Percentiles rank a stretch among this genome's conserved stretches.
Evolutionary conservation across 2,888 invertebrate species (phyloP).

Genomic region (Monoplex corrugatus): DNA sequence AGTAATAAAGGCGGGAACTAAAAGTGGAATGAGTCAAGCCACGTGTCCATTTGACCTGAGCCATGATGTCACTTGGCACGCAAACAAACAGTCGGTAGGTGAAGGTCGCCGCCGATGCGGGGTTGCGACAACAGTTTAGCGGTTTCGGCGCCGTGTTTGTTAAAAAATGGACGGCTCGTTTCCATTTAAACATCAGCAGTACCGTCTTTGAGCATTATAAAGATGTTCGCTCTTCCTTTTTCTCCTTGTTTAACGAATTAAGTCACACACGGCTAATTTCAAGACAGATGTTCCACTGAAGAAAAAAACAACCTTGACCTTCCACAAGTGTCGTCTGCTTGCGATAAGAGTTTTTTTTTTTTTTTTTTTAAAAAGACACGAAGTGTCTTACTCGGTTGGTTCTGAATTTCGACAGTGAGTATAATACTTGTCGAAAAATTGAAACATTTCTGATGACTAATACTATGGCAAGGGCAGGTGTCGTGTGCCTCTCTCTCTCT

Average conservation of each 20-base stretch:
- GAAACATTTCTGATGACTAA: no score
- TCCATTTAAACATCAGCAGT: no score
- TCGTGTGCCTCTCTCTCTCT: no score
- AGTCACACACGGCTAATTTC: not conserved
- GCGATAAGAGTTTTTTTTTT: no score
- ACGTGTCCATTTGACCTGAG: constrained; percentile 38
- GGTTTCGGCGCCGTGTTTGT: no score
- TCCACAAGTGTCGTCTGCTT: not conserved
- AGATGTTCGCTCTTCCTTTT: not conserved
- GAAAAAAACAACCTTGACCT: not conserved
- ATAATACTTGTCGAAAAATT: no score
- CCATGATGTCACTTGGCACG: constrained; percentile 33
- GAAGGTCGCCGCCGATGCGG: not conserved
- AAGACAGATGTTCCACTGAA: not conserved
- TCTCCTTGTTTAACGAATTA: not conserved
- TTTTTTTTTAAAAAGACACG: no score
- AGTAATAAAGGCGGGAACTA: not conserved
- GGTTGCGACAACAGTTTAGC: not conserved
- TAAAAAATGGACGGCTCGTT: no score
- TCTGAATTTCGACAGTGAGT: no score
- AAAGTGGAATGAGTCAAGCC: constrained; percentile 44
- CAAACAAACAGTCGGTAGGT: constrained; percentile 5
- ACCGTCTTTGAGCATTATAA: no score
- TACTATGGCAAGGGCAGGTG: no score
- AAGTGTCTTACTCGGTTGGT: no score